Conservation (phyloP, 2,797 vertebrate species). For the Mallotus villosus region DNA sequence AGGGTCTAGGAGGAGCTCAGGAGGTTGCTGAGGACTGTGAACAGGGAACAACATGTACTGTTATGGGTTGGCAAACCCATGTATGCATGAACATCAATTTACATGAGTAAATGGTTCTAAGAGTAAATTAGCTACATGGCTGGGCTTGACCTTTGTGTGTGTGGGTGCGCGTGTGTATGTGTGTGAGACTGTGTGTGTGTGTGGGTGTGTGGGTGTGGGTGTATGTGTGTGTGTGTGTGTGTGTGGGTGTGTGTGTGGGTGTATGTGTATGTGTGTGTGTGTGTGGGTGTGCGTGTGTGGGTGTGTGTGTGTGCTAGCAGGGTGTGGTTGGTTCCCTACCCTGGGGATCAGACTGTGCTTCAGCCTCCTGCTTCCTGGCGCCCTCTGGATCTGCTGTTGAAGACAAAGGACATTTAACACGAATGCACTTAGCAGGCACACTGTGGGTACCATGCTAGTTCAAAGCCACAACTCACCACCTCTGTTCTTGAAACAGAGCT, state of each 20-base stretch:
- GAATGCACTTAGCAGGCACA: not conserved
- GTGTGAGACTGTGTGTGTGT: not conserved
- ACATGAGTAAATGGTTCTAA: not conserved
- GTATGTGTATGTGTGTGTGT: not conserved
- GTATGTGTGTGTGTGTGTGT: too few relatives aligned
- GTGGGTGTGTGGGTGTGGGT: not conserved
- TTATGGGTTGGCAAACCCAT: not conserved
- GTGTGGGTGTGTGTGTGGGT: not conserved
- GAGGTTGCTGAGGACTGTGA: conserved; percentile 68
- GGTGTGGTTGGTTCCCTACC: conserved; percentile 52
- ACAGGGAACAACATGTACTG: conserved; percentile 8
- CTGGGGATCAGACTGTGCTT: conserved; percentile 71
- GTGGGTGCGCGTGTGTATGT: not conserved
- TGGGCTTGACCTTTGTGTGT: not conserved
- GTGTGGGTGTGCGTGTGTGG: not conserved
- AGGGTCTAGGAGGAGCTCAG: conserved; percentile 63
- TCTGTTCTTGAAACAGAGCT: conserved; percentile 86
- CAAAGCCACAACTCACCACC: conserved; percentile 65
- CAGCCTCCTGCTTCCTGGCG: conserved; percentile 64
- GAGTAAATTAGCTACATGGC: not conserved
- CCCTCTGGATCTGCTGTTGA: conserved; percentile 66
- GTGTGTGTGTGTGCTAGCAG: not conserved
- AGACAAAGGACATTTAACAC: conserved; percentile 6
- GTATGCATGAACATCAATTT: not conserved
- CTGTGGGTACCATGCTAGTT: not conserved